phyloP scores from a whole-genome alignment of 2,113 vertebrate genomes.

The zebrafish (Danio rerio) region DNA sequence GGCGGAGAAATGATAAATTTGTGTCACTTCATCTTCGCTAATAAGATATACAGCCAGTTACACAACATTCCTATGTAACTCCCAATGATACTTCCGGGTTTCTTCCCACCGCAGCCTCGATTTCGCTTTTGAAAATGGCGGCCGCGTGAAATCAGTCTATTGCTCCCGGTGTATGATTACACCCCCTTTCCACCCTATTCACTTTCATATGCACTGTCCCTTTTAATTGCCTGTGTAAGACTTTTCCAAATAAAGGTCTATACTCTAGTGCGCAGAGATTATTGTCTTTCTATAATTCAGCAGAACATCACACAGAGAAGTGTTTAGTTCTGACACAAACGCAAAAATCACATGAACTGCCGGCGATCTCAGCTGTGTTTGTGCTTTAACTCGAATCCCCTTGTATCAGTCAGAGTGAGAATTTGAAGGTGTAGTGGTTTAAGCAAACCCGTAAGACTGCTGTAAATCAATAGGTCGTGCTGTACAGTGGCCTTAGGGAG shows the following conservation, averaged over 20 bases:
- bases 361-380: neutral
- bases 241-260: neutral
- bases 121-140: too few species aligned
- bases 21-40: too few species aligned
- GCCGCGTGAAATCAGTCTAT: too few species aligned
- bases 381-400: constrained; percentile 17
- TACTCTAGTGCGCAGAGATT: neutral
- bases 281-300: neutral
- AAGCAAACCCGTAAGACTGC: constrained; percentile 15
- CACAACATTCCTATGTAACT: too few species aligned
- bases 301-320: neutral
- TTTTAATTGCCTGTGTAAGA: too few species aligned
- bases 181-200: too few species aligned
- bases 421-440: constrained; percentile 35
- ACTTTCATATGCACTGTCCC: too few species aligned
- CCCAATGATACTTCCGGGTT: too few species aligned
- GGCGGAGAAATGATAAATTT: too few species aligned
- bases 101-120: too few species aligned
- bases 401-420: neutral
- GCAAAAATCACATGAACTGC: constrained; percentile 9
- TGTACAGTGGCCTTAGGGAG: constrained; percentile 29
- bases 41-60: too few species aligned
- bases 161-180: too few species aligned
- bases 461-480: constrained; percentile 36
- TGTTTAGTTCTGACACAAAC: neutral